A percentile compares a stretch with the other conserved stretches of the same genome.
phyloP scores from a whole-genome alignment of 2,888 invertebrate genomes.

The Athalia rosae region DNA sequence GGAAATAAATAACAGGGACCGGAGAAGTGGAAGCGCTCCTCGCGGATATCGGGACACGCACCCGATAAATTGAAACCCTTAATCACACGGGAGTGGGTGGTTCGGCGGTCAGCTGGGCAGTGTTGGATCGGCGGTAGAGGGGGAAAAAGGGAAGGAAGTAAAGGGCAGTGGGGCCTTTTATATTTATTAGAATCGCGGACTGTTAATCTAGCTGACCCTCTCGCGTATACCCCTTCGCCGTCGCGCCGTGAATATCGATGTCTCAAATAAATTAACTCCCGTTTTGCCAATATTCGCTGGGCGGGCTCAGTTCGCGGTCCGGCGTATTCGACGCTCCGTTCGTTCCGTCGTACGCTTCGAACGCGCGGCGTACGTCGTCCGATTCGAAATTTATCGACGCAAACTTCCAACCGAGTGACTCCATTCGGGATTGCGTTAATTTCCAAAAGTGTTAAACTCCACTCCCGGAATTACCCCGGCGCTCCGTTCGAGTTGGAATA shows the following conservation, averaged over 20 bases:
- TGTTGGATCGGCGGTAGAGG: conserved; percentile 9
- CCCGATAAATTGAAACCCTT: conserved; percentile 61
- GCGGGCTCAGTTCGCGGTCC: conserved; percentile 8
- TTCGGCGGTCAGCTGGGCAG: conserved; percentile 46
- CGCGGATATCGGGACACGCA: conserved; percentile 56
- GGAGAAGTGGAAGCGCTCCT: conserved; percentile 45
- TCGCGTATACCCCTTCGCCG: conserved; percentile 22
- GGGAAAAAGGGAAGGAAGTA: conserved; percentile 10
- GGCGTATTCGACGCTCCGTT: neutral
- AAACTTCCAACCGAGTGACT: neutral
- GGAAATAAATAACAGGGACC: conserved; percentile 68
- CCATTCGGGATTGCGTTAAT: neutral
- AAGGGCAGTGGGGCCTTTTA: conserved; percentile 54
- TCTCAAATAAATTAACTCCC: conserved; percentile 56
- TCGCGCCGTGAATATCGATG: conserved; percentile 46
- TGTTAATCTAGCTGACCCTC: conserved; percentile 60
- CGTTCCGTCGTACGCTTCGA: neutral
- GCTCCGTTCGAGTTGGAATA: neutral
- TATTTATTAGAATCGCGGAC: conserved; percentile 61
- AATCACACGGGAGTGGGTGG: conserved; percentile 60
- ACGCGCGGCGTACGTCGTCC: conserved; percentile 1
- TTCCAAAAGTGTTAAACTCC: neutral
- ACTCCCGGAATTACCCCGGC: neutral
- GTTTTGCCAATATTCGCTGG: conserved; percentile 31
- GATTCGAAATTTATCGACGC: conserved; percentile 3